A percentile compares a stretch with the other conserved stretches of the same genome.
These are phyloP conservation scores for Cabera pusaria DNA, from an alignment of 2,888 invertebrate genomes.

Conservation along the genomic window DNA sequence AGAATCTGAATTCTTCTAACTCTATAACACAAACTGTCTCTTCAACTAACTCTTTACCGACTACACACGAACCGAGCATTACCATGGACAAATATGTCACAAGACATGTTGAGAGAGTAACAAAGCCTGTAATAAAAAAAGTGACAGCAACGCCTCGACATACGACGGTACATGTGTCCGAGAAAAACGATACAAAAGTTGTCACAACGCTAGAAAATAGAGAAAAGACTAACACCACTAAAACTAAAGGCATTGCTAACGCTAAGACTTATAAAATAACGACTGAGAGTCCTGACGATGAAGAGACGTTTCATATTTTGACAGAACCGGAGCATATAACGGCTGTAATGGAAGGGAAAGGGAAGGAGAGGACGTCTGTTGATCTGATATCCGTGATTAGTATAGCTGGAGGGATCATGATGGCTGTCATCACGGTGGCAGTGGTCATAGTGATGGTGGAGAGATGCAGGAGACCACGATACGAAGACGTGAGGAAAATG, in stretches of 20 bases:
- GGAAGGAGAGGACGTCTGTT: slow-evolving; percentile 61
- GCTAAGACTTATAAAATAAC: slow-evolving; percentile 51
- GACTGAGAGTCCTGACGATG: slow-evolving; percentile 60
- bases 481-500: slow-evolving; percentile 68
- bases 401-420: slow-evolving; percentile 78
- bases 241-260: slow-evolving; percentile 25
- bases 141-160: slow-evolving; percentile 30
- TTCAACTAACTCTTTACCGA: slow-evolving; percentile 45
- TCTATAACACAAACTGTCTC: slow-evolving; percentile 42
- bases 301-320: slow-evolving; percentile 80
- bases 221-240: slow-evolving; percentile 43
- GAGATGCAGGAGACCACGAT: slow-evolving; percentile 66
- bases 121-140: slow-evolving; percentile 33
- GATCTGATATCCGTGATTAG: slow-evolving; percentile 77
- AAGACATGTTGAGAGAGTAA: slow-evolving; percentile 31
- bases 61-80: slow-evolving; percentile 31
- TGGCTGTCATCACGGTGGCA: slow-evolving; percentile 77
- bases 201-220: slow-evolving; percentile 26
- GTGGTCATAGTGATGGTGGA: slow-evolving; percentile 77
- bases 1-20: slow-evolving; percentile 55
- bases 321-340: slow-evolving; percentile 82
- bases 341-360: slow-evolving; percentile 75
- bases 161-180: slow-evolving; percentile 30
- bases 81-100: slow-evolving; percentile 22
- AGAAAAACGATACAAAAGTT: slow-evolving; percentile 21